Base-by-base conservation (phyloP, 1,140 invertebrate genomes). In the Drosophila tropicalis region DNA sequence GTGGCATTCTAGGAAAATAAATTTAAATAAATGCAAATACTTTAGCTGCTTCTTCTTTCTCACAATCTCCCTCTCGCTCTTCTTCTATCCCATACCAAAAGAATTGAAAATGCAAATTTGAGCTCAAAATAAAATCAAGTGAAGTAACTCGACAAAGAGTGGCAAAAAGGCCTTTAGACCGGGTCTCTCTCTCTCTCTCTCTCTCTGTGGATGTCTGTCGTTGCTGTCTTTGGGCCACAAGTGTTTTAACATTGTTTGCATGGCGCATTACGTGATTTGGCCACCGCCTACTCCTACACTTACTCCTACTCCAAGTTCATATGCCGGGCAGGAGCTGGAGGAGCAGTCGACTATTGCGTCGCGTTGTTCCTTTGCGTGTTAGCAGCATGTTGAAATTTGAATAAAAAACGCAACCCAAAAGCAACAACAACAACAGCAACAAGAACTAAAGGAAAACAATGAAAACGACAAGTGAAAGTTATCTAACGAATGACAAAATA, bases 161-260 rank as follows among this genome's bases (percentile, higher is more conserved):
- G 36, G 36, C 13, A 58, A 17, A 62, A 62, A 44, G 22, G 19
- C 44, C 61, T 44, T 41, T 29, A 41, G 34, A 41, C 17, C 60
- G 15, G 12, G 34, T 39, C 5, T n/a, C 58, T 3, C 44, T 17
- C 13, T 39, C 25, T 40, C 22, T 15, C 19, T 25, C 12, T 22
- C 12, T 25, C 9, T 44, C 7, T 22, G 2, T 63, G n/a, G 7
- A 25, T 19, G 65, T 60, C 36, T 66, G 47, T 54, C 34, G n/a
- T 64, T 19, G 76, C 19, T 62, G 47, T 62, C 62, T 72, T 64
- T 40, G 78, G 69, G 64, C 62, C 71, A 79, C 84, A 89, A 89
- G 84, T 89, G 84, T 89, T 89, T 89, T 81, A 89, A 81, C 84
- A 78, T 85, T 89, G 84, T 89, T 89, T 89, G 84, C 80, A 78